These are phyloP conservation scores for Halyomorpha halys DNA, from an alignment of 1,140 invertebrate species.

Conservation along the genomic window DNA sequence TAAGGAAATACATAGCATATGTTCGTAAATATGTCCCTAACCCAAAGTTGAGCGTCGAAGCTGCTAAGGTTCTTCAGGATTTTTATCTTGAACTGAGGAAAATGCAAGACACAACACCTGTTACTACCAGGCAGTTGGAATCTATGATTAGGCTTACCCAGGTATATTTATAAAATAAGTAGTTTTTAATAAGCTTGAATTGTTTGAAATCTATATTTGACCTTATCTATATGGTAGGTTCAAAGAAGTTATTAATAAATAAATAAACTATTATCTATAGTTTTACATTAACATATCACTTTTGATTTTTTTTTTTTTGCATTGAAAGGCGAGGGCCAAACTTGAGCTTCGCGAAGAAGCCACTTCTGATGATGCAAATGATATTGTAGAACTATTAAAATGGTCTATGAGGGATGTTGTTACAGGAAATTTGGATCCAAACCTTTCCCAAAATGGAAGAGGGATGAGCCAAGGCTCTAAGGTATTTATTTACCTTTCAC, in stretches of 20 bases:
- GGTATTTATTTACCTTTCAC: no score
- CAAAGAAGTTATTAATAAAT: no score
- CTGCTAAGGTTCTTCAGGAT: constrained; percentile 56
- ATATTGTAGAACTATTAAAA: constrained; percentile 77
- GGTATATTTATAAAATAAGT: constrained; percentile 36
- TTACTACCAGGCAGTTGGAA: constrained; percentile 77
- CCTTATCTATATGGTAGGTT: no score
- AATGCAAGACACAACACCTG: constrained; percentile 56
- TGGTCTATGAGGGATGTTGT: constrained; percentile 70
- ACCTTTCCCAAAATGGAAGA: constrained; percentile 56
- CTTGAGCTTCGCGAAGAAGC: constrained; percentile 71
- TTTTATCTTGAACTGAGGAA: constrained; percentile 74
- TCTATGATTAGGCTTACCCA: constrained; percentile 79
- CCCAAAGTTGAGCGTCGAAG: constrained; percentile 60
- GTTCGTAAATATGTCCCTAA: constrained; percentile 72
- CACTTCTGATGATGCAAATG: constrained; percentile 65
- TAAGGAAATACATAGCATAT: constrained; percentile 87
- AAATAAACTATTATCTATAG: no score
- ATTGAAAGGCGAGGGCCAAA: constrained; percentile 63
- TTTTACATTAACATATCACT: no score
- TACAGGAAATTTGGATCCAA: constrained; percentile 54
- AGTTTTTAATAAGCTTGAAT: no score
- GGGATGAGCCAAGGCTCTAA: constrained; percentile 59
- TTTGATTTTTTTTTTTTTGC: constrained; percentile 18
- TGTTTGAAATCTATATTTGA: no score